Base-by-base conservation (phyloP, 2,113 vertebrate species). In the Phycodurus eques region DNA sequence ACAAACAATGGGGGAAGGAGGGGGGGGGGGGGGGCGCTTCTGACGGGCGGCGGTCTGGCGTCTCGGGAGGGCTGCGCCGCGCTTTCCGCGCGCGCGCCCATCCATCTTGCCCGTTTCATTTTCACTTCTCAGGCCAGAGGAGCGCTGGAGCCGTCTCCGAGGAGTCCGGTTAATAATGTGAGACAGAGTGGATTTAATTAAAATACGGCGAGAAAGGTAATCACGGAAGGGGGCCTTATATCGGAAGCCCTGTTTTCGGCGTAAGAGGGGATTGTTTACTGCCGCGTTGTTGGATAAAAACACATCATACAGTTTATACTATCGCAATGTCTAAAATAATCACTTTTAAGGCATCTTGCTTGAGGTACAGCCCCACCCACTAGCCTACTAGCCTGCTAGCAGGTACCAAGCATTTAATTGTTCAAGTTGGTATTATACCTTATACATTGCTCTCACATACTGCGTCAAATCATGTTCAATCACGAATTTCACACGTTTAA, bases 1-100 rank as follows among this genome's bases (percentile, higher is more conserved):
- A 68, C 70, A 73, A 72, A 82, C 72, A 74, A 74, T 77, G 78
- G 82, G 77, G 85, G 79, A 78, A 79, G 74, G 80, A 81, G 78
- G 79, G 17, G 71, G 69, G 47, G 33, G 56, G n/a, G n/a, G 9
- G 49, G 17, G n/a, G 9, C 19, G 17, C 3, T 5, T 4, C 6
- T 17, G 47, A 20, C 19, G 53, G n/a, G 53, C 20, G 20, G 20
- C 53, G n/a, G 51, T 53, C 51, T n/a, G 51, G 27, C 27, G 57
- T 60, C 57, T 60, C 59, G 59, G 59, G 59, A 61, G 31, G 10
- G 31, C 1, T 27, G 6, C 14, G 44, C 27, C 8, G 44, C 43
- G n/a, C 39, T 65, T 65, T 44, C 62, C 62, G 5, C 42, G 19
- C 17, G 15, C 35, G 15, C 35, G 10, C 22, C 33, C 63, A 44